phyloP scores from a whole-genome alignment of 53 echinoderm and acorn worm genomes.

The Patiria pectinifera region DNA sequence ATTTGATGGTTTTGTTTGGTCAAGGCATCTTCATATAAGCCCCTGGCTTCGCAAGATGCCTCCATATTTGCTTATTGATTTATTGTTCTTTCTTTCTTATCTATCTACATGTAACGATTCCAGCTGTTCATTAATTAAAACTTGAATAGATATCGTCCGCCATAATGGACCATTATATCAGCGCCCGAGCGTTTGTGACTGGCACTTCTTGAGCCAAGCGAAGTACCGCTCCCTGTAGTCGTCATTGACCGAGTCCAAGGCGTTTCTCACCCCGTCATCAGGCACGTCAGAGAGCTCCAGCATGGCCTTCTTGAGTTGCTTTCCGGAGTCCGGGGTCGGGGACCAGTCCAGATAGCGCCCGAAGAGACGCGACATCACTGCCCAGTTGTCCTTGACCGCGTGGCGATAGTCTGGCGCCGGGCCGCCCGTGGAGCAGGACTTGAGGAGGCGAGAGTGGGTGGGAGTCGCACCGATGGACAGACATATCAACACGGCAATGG shows the following conservation, averaged over 20 bases:
- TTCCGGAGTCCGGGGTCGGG: constrained; percentile 8
- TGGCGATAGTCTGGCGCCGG: not conserved
- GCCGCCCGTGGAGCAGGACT: constrained; percentile 1
- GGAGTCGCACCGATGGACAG: not conserved
- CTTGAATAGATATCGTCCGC: not conserved
- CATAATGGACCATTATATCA: not conserved
- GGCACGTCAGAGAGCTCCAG: not conserved
- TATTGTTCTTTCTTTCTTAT: too few relatives aligned
- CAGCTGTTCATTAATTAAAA: too few relatives aligned
- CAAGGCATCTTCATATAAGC: too few relatives aligned
- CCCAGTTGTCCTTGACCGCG: constrained; percentile 4
- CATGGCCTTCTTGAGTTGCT: constrained; percentile 13
- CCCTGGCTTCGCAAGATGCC: too few relatives aligned
- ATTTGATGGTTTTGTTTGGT: too few relatives aligned
- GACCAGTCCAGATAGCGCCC: constrained; percentile 2
- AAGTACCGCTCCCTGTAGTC: not conserved
- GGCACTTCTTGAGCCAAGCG: constrained; percentile 1
- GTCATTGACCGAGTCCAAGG: not conserved
- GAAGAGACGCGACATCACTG: not conserved
- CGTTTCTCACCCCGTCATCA: not conserved
- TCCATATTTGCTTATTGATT: too few relatives aligned
- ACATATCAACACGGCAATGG: not conserved
- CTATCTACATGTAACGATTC: not conserved
- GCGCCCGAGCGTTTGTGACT: constrained; percentile 2
- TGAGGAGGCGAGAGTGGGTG: not conserved